Evolutionary conservation across 2,888 invertebrate species (phyloP), one percentile per base, ranked within the genome.

Genomic region (Therioaphis trifolii): DNA sequence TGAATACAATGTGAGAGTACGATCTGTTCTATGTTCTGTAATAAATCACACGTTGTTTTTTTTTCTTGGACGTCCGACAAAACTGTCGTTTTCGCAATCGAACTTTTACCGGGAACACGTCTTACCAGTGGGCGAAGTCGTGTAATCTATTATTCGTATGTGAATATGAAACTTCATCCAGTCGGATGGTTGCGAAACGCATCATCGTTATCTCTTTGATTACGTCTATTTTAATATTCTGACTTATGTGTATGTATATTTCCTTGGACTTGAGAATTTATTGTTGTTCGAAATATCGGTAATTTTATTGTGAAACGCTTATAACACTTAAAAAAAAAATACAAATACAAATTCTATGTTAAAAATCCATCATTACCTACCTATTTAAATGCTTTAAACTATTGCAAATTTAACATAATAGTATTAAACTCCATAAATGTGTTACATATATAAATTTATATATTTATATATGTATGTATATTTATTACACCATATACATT

Each of bases 401-500:
- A 58, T 58, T 12, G 35, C 35, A 55, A 55, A 21, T 58, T 21
- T 58, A 55, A 55, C 9, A 74, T 40, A 40, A 40, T 55, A 55
- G 35, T 55, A 15, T 35, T 27, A 74, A 14, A 40, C 12, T 21
- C 11, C 40, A n/a, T 76, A 58, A 61, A 35, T 24, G 15, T 55
- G 55, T 74, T 74, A 29, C 52, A 72, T 29, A 52, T 43, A 75
- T 11, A 35, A 35, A n/a, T 40, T 12, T 69, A 46, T 43, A 43
- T 69, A 43, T 43, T 2, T 35, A 15, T 52, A 21, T 55, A 18
- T 55, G 1, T 7, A 18, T 55, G n/a, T 55, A 55, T 18, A 18
- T 52, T 29, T 61, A 58, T n/a, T 55, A 43, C 61, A 72, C 24
- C 4, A 35, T 55, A 79, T 80, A 61, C 72, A 80, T 80, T 63